phyloP scores from a whole-genome alignment of 2,888 invertebrate genomes.

The Timandra comae region DNA sequence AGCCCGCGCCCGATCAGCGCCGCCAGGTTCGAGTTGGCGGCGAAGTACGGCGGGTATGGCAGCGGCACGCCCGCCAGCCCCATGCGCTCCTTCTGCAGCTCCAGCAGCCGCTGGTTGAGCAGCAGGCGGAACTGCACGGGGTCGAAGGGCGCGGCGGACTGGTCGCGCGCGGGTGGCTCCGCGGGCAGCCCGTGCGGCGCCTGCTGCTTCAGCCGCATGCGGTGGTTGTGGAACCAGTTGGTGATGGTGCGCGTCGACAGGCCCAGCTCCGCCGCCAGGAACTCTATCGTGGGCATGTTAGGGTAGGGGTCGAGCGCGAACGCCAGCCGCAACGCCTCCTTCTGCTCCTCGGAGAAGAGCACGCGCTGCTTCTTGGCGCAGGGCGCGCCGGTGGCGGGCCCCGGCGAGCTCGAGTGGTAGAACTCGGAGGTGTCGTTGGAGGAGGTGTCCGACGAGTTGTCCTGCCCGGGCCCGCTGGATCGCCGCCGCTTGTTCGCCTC shows the following conservation, averaged over 20 bases:
- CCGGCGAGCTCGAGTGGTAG: constrained; percentile 89
- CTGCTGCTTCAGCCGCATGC: constrained; percentile 97
- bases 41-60: constrained; percentile 86
- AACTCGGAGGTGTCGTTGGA: constrained; percentile 93
- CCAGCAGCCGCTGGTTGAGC: constrained; percentile 91
- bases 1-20: constrained; percentile 84
- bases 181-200: constrained; percentile 86
- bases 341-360: constrained; percentile 98
- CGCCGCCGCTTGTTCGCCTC: constrained; percentile 94
- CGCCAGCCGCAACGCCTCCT: constrained; percentile 94
- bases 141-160: constrained; percentile 87
- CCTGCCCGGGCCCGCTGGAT: constrained; percentile 88
- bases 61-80: constrained; percentile 86
- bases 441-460: constrained; percentile 91
- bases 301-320: constrained; percentile 98
- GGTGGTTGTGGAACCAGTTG: constrained; percentile 99
- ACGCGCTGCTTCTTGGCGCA: constrained; percentile 97
- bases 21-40: constrained; percentile 84
- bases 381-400: constrained; percentile 83
- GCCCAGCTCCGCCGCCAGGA: constrained; percentile 92
- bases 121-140: constrained; percentile 93
- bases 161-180: constrained; percentile 85
- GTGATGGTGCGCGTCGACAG: constrained; percentile 97
- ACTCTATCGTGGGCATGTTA: constrained; percentile 96
- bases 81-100: constrained; percentile 90